phyloP scores from a whole-genome alignment of 2,888 invertebrate species.

The Agrypnus murinus region DNA sequence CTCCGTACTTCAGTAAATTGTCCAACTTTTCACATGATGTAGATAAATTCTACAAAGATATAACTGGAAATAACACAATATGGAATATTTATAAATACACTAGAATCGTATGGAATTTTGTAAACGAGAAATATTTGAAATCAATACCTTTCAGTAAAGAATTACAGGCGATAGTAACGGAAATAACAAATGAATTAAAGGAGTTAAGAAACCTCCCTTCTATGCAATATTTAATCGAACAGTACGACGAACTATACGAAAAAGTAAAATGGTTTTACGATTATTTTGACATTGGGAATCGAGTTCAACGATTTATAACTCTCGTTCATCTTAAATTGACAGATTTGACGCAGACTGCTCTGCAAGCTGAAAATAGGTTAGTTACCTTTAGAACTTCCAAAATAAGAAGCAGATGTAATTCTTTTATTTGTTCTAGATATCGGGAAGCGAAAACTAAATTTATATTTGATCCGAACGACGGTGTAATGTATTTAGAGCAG shows the following conservation, averaged over 20 bases:
- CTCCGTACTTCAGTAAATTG: conserved; percentile 87
- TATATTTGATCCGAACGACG: conserved; percentile 86
- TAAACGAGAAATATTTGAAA: conserved; percentile 80
- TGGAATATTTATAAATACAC: conserved; percentile 87
- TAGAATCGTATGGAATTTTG: conserved; percentile 78
- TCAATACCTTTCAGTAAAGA: conserved; percentile 82
- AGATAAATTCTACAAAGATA: conserved; percentile 85
- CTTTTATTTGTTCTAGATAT: conserved; percentile 73
- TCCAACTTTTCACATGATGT: conserved; percentile 87
- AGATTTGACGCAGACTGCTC: conserved; percentile 84
- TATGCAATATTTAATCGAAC: conserved; percentile 74
- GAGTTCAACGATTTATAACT: conserved; percentile 77
- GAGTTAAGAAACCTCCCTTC: conserved; percentile 77
- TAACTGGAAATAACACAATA: conserved; percentile 84
- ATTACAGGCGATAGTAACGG: conserved; percentile 76
- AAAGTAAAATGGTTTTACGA: conserved; percentile 83
- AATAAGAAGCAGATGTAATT: conserved; percentile 16
- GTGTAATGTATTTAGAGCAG: conserved; percentile 86
- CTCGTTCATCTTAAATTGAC: conserved; percentile 81
- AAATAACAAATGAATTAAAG: conserved; percentile 77
- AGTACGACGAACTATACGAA: conserved; percentile 76
- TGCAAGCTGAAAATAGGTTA: conserved; percentile 86
- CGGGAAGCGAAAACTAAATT: conserved; percentile 91
- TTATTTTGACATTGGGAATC: conserved; percentile 83
- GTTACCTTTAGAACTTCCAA: conserved; percentile 59